Evolutionary conservation across 2,797 vertebrate species (phyloP).

Genomic region (Epinephelus malabaricus): DNA sequence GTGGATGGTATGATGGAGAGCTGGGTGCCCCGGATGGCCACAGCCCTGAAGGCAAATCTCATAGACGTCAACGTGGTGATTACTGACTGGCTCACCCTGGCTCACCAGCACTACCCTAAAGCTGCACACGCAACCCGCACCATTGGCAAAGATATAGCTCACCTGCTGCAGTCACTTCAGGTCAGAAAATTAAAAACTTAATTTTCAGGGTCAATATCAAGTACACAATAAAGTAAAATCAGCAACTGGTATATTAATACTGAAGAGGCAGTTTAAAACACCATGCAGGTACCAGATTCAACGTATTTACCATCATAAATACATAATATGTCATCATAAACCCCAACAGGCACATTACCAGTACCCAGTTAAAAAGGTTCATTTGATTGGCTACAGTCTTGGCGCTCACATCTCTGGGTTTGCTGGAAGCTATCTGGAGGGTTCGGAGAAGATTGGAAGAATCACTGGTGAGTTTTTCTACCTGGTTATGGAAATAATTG

Average conservation of each 20-base stretch:
- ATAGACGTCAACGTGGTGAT: slow-evolving; percentile 89
- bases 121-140: slow-evolving; percentile 90
- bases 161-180: slow-evolving; percentile 90
- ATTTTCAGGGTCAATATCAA: neutral
- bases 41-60: slow-evolving; percentile 84
- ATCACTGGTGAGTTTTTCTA: slow-evolving; percentile 90
- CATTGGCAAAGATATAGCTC: slow-evolving; percentile 91
- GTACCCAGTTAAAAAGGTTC: slow-evolving; percentile 87
- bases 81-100: slow-evolving; percentile 90
- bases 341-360: slow-evolving; percentile 84
- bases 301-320: neutral
- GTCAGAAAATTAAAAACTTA: slow-evolving; percentile 71
- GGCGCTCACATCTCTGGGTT: slow-evolving; percentile 97
- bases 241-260: neutral
- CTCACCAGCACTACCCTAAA: slow-evolving; percentile 89
- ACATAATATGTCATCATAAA: slow-evolving; percentile 11
- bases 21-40: slow-evolving; percentile 90
- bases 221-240: neutral
- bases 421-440: slow-evolving; percentile 90
- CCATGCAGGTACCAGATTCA: neutral
- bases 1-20: slow-evolving; percentile 90
- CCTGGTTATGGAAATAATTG: neutral
- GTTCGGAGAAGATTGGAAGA: slow-evolving; percentile 90
- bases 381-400: slow-evolving; percentile 97
- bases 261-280: neutral